phyloP scores from a whole-genome alignment of 2,888 invertebrate species.

The Linnaemya vulpina region DNA sequence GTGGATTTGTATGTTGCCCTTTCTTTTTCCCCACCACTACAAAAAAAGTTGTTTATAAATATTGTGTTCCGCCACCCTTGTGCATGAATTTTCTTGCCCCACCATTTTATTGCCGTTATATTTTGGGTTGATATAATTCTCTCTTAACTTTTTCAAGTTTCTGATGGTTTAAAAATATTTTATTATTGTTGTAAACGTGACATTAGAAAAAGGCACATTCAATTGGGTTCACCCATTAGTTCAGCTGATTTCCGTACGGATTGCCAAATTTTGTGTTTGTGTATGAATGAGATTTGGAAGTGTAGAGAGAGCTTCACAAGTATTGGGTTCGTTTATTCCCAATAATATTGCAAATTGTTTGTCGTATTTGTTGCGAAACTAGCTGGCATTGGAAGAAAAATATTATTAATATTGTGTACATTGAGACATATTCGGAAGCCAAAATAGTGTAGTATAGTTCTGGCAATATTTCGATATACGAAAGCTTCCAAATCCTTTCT shows the following conservation, averaged over 20 bases:
- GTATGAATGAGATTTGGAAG: no score
- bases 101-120: conserved; percentile 14
- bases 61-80: conserved; percentile 37
- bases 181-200: conserved; percentile 46
- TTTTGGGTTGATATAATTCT: conserved; percentile 30
- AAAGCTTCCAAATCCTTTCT: background rate
- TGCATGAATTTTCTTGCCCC: conserved; percentile 9
- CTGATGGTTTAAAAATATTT: conserved; percentile 40
- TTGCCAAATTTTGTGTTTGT: no score
- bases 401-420: conserved; percentile 32
- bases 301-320: no score
- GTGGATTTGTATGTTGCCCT: conserved; percentile 32
- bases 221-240: no score
- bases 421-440: conserved; percentile 31
- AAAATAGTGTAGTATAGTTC: conserved; percentile 18
- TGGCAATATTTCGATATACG: background rate
- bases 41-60: conserved; percentile 29
- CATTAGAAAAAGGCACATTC: no score
- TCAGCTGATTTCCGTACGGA: no score
- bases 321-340: no score
- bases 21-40: conserved; percentile 4
- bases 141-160: conserved; percentile 45
- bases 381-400: background rate
- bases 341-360: background rate
- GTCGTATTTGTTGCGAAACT: no score